Evolutionary conservation across 2,113 vertebrate genomes (phyloP), one percentile per base, ranked within the genome.

Genomic region (Regulus satrapa): DNA sequence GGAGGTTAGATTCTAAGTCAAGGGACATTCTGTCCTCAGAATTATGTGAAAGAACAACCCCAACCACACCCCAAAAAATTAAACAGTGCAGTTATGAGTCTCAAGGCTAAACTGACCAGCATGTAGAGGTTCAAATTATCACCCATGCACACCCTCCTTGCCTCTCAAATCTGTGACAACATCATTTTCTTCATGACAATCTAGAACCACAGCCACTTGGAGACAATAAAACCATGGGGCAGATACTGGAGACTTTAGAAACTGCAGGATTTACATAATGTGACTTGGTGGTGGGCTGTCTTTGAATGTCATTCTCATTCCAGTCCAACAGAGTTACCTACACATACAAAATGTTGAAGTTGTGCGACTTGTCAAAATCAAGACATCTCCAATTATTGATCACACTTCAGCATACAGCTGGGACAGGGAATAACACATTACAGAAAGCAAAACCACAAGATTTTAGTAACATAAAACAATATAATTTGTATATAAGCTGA

Each of bases 401-500:
- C 89, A 94, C 86, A 95, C 40, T 86, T 97, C 94, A 92, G 94
- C 87, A 92, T 96, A 98, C 84, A 95, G 80, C 87, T 91, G 89
- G 88, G 95, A 97, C 63, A 89, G 95, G 95, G 83, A 90, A 94
- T 86, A 96, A 96, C 95, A 97, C 92, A 91, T 95, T 96, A 96
- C 92, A 97, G 90, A 97, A 98, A 98, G 96, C 92, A 97, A 95
- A 95, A 29, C 76, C 96, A 98, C 85, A 85, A 95, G 76, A 96
- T 97, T 97, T 98, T 96, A 97, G 92, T 98, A 96, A 97, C 86
- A 96, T 95, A 95, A 96, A 97, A 94, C 94, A 95, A 95, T 80
- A 93, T 85, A 92, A 96, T 96, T 91, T 96, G 95, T 97, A 97
- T 91, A 97, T 97, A 92, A 97, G 97, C 78, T 85, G 94, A 97